phyloP scores from a whole-genome alignment of 2,113 vertebrate genomes.

The Forbesichthys papilliferus region DNA sequence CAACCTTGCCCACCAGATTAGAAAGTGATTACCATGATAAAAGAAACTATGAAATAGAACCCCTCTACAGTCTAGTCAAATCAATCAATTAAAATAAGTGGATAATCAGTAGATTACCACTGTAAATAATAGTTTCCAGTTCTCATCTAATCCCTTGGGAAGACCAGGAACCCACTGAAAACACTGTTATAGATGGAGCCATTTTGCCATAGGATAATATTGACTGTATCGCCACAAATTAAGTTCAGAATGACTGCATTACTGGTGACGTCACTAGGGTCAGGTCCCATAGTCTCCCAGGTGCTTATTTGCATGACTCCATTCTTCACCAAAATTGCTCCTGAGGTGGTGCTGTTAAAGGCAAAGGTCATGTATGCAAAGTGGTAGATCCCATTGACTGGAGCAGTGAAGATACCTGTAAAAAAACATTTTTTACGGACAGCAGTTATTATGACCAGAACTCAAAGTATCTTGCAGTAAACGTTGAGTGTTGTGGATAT shows the following conservation, averaged over 20 bases:
- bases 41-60: no score
- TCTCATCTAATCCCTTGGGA: not conserved
- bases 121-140: no score
- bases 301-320: not conserved
- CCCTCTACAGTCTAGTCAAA: no score
- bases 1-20: no score
- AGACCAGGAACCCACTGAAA: slow-evolving; percentile 32
- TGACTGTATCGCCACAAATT: not conserved
- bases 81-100: no score
- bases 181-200: slow-evolving; percentile 17
- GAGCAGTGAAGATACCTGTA: slow-evolving; percentile 16
- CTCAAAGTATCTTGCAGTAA: no score
- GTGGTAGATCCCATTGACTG: slow-evolving; percentile 11
- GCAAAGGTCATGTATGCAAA: slow-evolving; percentile 33
- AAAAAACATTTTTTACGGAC: not conserved
- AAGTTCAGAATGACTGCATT: slow-evolving; percentile 24
- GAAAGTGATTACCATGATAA: no score
- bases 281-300: not conserved
- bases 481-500: no score
- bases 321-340: slow-evolving; percentile 29
- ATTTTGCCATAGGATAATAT: slow-evolving; percentile 1
- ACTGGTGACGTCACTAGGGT: slow-evolving; percentile 6
- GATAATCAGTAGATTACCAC: no score
- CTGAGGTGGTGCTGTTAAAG: slow-evolving; percentile 12
- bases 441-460: not conserved